phyloP scores from a whole-genome alignment of 1,140 invertebrate genomes.

The Geopemphigus sp. region DNA sequence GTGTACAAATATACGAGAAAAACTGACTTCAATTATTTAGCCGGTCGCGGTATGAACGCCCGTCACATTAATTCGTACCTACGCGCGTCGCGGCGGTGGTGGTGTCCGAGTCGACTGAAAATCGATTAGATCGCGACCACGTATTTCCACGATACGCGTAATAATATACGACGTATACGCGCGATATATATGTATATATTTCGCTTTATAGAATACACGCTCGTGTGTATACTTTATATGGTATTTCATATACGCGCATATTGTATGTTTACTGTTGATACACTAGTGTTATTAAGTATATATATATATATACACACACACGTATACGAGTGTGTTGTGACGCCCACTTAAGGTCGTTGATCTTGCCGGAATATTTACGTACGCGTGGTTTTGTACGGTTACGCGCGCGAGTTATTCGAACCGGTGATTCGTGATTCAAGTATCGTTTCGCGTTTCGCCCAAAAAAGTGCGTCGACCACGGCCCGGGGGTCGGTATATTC shows the following conservation, averaged over 20 bases:
- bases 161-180: not conserved
- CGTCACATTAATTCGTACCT: no score
- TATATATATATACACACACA: no score
- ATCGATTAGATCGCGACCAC: conserved; percentile 11
- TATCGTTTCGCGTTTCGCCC: not conserved
- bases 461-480: not conserved
- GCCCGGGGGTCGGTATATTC: not conserved
- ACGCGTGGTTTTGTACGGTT: not conserved
- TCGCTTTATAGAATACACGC: not conserved
- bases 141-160: not conserved
- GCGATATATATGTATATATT: not conserved
- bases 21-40: no score
- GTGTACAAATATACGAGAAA: no score
- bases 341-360: conserved; percentile 41
- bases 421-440: not conserved
- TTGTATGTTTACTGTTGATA: not conserved
- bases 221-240: not conserved
- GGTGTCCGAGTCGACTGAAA: not conserved
- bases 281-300: no score
- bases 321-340: not conserved
- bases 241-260: not conserved
- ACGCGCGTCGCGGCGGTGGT: not conserved
- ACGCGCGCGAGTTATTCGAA: conserved; percentile 24
- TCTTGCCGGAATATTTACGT: not conserved
- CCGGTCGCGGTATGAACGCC: not conserved